phyloP scores from a whole-genome alignment of 2,797 vertebrate species.

The Salarias fasciatus region DNA sequence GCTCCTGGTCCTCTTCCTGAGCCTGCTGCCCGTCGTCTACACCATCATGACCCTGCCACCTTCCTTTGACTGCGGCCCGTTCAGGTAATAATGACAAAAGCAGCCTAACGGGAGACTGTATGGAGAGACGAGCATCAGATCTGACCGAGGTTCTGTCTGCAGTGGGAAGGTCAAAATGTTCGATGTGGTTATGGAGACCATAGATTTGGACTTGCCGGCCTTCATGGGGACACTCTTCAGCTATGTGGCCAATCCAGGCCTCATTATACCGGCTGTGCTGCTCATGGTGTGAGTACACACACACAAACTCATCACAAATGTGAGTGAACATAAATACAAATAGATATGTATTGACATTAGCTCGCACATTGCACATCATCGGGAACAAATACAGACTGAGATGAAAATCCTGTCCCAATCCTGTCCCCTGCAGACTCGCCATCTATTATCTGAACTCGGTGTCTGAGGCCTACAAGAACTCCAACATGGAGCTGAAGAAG shows the following conservation, averaged over 20 bases:
- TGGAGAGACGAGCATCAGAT: not conserved
- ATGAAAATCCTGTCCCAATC: not conserved
- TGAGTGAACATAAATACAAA: too few species aligned
- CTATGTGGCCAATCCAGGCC: constrained; percentile 94
- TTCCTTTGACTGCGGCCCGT: constrained; percentile 97
- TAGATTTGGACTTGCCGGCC: constrained; percentile 91
- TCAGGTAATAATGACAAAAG: constrained; percentile 87
- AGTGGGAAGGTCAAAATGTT: constrained; percentile 96
- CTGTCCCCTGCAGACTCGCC: constrained; percentile 83
- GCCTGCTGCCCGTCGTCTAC: constrained; percentile 95
- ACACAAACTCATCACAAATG: too few species aligned
- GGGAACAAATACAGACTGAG: too few species aligned
- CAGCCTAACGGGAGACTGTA: not conserved
- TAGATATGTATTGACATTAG: too few species aligned
- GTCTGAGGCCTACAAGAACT: constrained; percentile 90
- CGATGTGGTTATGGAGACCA: constrained; percentile 95
- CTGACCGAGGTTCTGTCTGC: constrained; percentile 20
- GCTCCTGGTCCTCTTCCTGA: constrained; percentile 96
- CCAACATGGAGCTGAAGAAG: constrained; percentile 94
- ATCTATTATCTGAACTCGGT: constrained; percentile 97
- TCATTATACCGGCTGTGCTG: constrained; percentile 95
- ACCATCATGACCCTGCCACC: constrained; percentile 97
- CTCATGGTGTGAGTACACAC: constrained; percentile 94
- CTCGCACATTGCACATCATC: too few species aligned
- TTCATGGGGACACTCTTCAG: constrained; percentile 95